Evolutionary conservation across 2,797 vertebrate species (phyloP).

Genomic region (Vireo griseus): DNA sequence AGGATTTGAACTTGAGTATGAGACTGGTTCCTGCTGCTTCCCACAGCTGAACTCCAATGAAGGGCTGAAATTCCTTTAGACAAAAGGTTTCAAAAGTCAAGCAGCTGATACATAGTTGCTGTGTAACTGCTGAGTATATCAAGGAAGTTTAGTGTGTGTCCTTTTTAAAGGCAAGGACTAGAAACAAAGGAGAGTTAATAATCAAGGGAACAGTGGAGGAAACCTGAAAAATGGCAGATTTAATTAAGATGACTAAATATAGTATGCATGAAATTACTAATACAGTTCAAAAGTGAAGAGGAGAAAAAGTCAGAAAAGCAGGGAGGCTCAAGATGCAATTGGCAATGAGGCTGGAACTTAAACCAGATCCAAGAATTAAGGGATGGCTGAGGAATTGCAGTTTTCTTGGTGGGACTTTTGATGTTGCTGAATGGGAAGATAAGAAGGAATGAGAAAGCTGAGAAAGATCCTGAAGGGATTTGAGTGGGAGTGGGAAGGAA

Average conservation of each 20-base stretch:
- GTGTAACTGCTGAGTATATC: not conserved
- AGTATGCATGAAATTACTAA: not conserved
- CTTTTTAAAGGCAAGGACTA: not conserved
- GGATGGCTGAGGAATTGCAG: not conserved
- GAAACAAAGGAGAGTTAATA: not conserved
- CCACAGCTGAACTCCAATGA: not conserved
- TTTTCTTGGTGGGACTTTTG: not conserved
- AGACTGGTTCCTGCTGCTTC: not conserved
- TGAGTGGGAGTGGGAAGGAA: slow-evolving; percentile 44
- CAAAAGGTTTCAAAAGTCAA: not conserved
- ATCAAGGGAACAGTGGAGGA: not conserved
- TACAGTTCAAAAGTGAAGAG: not conserved
- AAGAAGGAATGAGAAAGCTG: slow-evolving; percentile 10
- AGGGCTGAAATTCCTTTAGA: not conserved
- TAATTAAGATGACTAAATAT: slow-evolving; percentile 16
- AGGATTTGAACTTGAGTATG: not conserved
- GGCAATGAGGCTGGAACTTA: not conserved
- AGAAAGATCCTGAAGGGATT: slow-evolving; percentile 36
- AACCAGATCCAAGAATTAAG: not conserved
- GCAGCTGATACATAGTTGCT: not conserved
- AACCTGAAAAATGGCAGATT: not conserved
- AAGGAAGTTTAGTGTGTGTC: not conserved
- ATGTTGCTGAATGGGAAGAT: slow-evolving; percentile 24
- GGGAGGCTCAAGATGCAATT: not conserved
- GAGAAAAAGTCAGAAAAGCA: not conserved